Evolutionary conservation across 1,140 invertebrate species (phyloP).

Genomic region (Latrodectus geometricus): DNA sequence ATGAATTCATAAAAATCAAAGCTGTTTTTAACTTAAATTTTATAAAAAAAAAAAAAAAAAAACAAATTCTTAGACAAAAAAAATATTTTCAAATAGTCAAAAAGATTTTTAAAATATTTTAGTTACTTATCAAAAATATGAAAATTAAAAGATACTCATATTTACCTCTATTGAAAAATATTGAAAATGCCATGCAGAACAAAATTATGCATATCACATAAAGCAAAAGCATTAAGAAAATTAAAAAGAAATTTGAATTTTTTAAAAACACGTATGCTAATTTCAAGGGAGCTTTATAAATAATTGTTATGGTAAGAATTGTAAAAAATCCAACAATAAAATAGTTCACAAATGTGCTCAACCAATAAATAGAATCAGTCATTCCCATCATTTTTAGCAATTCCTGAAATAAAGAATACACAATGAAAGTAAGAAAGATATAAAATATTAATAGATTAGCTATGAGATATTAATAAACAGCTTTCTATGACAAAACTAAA

Average conservation of each 20-base stretch:
- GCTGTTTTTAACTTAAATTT: too few relatives aligned
- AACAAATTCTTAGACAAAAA: too few relatives aligned
- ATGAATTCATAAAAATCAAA: too few relatives aligned
- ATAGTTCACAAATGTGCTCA: constrained; percentile 75
- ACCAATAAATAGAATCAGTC: constrained; percentile 74
- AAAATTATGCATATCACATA: constrained; percentile 62
- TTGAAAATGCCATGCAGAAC: constrained; percentile 64
- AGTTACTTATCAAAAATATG: too few relatives aligned
- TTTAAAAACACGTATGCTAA: constrained; percentile 70
- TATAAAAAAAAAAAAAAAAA: too few relatives aligned
- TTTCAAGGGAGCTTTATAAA: constrained; percentile 70
- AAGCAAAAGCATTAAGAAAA: constrained; percentile 64
- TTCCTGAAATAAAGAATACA: constrained; percentile 68
- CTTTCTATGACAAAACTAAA: too few relatives aligned
- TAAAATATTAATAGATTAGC: too few relatives aligned
- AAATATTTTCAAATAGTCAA: too few relatives aligned
- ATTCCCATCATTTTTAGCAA: constrained; percentile 77
- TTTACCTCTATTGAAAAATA: constrained; percentile 63
- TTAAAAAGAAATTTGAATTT: constrained; percentile 72
- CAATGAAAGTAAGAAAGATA: too few relatives aligned
- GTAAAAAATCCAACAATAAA: constrained; percentile 72
- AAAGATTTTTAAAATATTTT: too few relatives aligned
- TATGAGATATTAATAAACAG: too few relatives aligned
- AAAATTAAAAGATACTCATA: too few relatives aligned
- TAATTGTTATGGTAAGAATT: constrained; percentile 70